phyloP scores from a whole-genome alignment of 2,113 vertebrate species.

The Muntiacus reevesi region DNA sequence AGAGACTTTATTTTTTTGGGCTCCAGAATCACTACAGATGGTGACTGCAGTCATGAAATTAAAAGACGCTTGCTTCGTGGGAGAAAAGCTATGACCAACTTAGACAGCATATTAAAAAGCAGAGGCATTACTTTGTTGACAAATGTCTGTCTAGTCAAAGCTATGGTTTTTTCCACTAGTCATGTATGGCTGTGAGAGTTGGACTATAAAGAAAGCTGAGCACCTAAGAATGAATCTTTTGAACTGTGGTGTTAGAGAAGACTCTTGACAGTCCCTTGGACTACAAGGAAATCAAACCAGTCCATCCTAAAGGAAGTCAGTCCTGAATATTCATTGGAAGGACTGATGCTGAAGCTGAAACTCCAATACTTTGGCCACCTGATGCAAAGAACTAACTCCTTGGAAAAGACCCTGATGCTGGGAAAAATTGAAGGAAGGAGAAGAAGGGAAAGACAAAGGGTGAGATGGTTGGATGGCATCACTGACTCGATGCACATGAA shows the following conservation, averaged over 20 bases:
- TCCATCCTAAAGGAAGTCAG: background rate
- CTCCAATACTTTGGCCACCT: background rate
- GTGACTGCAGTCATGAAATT: background rate
- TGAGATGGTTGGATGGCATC: background rate
- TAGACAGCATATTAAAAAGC: background rate
- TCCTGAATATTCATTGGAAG: background rate
- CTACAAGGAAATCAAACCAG: background rate
- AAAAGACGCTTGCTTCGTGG: background rate
- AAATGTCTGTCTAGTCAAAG: background rate
- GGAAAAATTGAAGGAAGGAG: background rate
- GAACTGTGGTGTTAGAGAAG: background rate
- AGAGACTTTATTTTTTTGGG: background rate
- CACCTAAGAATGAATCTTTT: background rate
- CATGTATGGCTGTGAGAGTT: background rate
- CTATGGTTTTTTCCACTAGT: background rate
- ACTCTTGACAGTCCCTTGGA: background rate
- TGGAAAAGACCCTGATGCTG: background rate
- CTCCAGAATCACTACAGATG: background rate
- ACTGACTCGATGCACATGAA: background rate
- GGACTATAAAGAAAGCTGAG: background rate
- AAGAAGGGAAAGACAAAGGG: background rate
- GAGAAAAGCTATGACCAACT: background rate
- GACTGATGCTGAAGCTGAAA: background rate
- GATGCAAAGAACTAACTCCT: background rate
- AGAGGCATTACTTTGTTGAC: background rate